A percentile compares a stretch with the other conserved stretches of the same genome.
Conservation (phyloP, 2,113 vertebrate species). For the Aspiorhynchus laticeps region DNA sequence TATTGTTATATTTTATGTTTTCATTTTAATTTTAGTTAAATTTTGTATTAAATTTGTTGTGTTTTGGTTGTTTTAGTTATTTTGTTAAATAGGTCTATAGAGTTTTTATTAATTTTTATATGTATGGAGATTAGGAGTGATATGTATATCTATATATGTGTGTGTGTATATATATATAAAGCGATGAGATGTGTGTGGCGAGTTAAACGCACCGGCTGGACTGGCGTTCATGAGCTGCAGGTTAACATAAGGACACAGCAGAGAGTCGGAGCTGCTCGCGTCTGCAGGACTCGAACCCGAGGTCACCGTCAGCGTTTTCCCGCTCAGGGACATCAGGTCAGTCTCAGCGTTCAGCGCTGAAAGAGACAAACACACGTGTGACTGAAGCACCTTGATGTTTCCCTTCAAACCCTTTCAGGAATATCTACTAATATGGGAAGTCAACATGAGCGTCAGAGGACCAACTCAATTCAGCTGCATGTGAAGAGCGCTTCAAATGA, state of each 20-base stretch:
- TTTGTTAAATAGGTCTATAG: no score
- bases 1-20: no score
- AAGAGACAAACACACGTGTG: slow-evolving; percentile 45
- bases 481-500: neutral
- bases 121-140: no score
- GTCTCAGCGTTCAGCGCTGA: slow-evolving; percentile 82
- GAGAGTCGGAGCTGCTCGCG: slow-evolving; percentile 52
- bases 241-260: slow-evolving; percentile 89
- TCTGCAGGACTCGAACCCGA: slow-evolving; percentile 69
- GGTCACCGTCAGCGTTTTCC: slow-evolving; percentile 84
- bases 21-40: no score
- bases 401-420: neutral
- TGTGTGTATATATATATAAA: no score
- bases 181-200: no score
- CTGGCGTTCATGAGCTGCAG: slow-evolving; percentile 82
- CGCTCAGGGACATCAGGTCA: slow-evolving; percentile 80
- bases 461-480: neutral
- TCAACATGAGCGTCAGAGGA: neutral
- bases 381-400: neutral
- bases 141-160: no score
- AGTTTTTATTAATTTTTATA: no score
- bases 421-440: neutral
- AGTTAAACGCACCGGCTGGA: slow-evolving; percentile 81
- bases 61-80: no score
- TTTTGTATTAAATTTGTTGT: no score